Percentiles rank a stretch among this genome's conserved stretches.
These are phyloP conservation scores for Abscondita cerata DNA, from an alignment of 2,888 invertebrate genomes.

Conservation along the genomic window DNA sequence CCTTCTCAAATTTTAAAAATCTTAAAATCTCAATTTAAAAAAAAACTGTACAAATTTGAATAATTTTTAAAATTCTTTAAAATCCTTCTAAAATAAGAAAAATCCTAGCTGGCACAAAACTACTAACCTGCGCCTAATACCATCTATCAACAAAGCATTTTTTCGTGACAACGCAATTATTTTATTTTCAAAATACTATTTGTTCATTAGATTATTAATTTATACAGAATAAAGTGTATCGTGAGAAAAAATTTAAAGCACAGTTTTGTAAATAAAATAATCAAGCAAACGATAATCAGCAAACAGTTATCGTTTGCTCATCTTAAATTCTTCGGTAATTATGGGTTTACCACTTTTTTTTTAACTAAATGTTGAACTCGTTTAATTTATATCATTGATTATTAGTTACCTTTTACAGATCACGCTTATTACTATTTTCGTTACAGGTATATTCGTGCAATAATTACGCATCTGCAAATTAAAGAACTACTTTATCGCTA, in stretches of 20 bases:
- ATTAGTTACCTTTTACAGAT: not conserved
- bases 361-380: not conserved
- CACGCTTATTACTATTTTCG: not conserved
- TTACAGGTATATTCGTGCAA: not conserved
- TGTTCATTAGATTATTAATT: not conserved
- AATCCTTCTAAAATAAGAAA: not conserved
- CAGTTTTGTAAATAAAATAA: slow-evolving; percentile 1
- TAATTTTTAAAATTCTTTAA: not conserved
- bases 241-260: not conserved
- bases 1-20: too few relatives aligned
- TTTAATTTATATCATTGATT: slow-evolving; percentile 7
- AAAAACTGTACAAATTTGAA: too few relatives aligned
- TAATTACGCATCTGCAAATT: too few relatives aligned
- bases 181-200: not conserved
- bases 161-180: not conserved
- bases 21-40: too few relatives aligned
- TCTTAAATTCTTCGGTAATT: slow-evolving; percentile 1
- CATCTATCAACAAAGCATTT: not conserved
- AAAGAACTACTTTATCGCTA: too few relatives aligned
- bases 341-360: not conserved
- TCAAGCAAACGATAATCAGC: not conserved
- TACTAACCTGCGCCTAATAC: too few relatives aligned
- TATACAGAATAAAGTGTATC: not conserved
- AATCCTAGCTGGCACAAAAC: not conserved
- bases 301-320: not conserved